Base-by-base conservation (phyloP, 2,113 vertebrate genomes). In the Zosterops pallidus region DNA sequence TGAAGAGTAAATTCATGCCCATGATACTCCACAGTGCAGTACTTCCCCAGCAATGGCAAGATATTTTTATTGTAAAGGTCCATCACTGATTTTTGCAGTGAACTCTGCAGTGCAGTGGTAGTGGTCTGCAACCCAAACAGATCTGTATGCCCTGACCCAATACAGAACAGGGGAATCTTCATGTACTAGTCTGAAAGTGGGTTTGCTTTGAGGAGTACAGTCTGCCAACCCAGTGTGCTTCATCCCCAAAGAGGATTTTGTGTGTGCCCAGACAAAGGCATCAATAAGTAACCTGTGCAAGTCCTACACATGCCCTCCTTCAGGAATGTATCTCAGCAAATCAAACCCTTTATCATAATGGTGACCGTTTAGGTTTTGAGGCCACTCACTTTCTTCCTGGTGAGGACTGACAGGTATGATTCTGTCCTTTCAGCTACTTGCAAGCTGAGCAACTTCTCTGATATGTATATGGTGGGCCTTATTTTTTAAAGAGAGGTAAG, bases 381-480 rank as follows among this genome's bases (percentile, higher is more conserved):
- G 28, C 53, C 46, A 8, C 11, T 85, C 44, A 21, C 7, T 50
- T 55, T 68, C 41, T 86, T 83, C 19, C 65, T 46, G 23, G 9
- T 42, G 46, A 79, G 44, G 33, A 52, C 13, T 70, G 65, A 68
- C 49, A 82, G 57, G 44, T 85, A 21, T 85, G 44, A 55, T 60
- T 76, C 44, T 44, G 39, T 55, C 65, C 60, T 87, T 91, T 71
- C 75, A 59, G 35, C 56, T 79, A 39, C 18, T 29, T 76, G 62
- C 42, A 75, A 68, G 70, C 71, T 86, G 46, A 95, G 53, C 21
- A 69, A 2, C 20, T 47, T 70, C n/a, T 94, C 82, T 90, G 31
- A 33, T 75, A 68, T 42, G 17, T 59, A 56, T 88, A 9, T 69
- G 50, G 14, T 69, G 50, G 14, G 53, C 26, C 57, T 90, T 80